Evolutionary conservation across 2,888 invertebrate genomes (phyloP).

Genomic region (Venusia cambrica): DNA sequence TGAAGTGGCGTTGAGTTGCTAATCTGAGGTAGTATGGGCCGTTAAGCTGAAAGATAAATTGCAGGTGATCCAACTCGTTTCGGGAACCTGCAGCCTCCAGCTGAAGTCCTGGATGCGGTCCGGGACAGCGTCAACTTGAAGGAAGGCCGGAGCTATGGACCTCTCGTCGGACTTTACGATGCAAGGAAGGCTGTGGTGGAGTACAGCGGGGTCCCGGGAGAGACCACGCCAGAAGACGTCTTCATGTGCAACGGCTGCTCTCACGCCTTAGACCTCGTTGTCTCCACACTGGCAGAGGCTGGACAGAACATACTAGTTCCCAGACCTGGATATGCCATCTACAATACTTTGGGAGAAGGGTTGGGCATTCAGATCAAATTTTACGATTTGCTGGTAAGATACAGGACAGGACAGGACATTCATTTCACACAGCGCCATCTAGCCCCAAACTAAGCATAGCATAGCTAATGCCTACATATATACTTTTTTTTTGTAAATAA

Average conservation of each 20-base stretch:
- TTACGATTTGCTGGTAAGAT: slow-evolving; percentile 86
- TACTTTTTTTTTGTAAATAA: too few species aligned
- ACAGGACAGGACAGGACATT: too few species aligned
- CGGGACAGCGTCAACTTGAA: slow-evolving; percentile 84
- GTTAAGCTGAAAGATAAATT: too few species aligned
- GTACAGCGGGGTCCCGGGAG: slow-evolving; percentile 86
- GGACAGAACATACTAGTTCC: slow-evolving; percentile 97
- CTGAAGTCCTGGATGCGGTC: slow-evolving; percentile 89
- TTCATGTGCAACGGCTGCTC: slow-evolving; percentile 97
- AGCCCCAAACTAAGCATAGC: too few species aligned
- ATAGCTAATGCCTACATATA: too few species aligned
- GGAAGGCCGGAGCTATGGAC: slow-evolving; percentile 92
- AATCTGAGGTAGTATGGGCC: too few species aligned
- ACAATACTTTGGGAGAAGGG: slow-evolving; percentile 92
- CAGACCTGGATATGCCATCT: slow-evolving; percentile 94
- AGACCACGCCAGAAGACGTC: slow-evolving; percentile 84
- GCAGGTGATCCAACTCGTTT: slow-evolving; percentile 98
- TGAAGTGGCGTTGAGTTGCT: too few species aligned
- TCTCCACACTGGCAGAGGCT: slow-evolving; percentile 90
- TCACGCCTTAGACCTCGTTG: slow-evolving; percentile 94
- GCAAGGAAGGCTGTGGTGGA: slow-evolving; percentile 92
- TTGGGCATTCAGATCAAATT: slow-evolving; percentile 88
- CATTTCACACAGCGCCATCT: too few species aligned
- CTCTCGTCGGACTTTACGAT: slow-evolving; percentile 88
- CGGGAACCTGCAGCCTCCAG: slow-evolving; percentile 92